Evolutionary conservation across 2,888 invertebrate species (phyloP).

Genomic region (Pollenia labialis): DNA sequence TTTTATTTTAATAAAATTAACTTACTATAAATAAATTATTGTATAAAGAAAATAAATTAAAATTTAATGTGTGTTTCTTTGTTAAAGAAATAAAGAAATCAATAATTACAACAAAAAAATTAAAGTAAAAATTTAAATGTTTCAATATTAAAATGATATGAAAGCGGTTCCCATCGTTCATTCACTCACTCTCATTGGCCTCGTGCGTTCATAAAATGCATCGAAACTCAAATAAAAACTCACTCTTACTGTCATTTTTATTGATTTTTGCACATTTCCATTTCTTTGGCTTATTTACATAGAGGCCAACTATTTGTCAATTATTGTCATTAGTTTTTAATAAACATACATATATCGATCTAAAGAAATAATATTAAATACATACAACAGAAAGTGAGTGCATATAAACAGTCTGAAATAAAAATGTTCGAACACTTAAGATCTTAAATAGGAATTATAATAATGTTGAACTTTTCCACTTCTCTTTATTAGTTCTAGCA

Average conservation of each 20-base stretch:
- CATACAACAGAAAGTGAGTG: slow-evolving; percentile 7
- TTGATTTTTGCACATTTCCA: slow-evolving; percentile 53
- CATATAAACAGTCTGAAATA: not conserved
- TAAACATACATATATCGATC: slow-evolving; percentile 32
- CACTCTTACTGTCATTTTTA: slow-evolving; percentile 55
- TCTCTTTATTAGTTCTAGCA: too few species aligned
- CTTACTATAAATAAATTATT: slow-evolving; percentile 8
- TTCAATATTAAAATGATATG: slow-evolving; percentile 60
- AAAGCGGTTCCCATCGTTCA: slow-evolving; percentile 43
- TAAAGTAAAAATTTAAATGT: slow-evolving; percentile 15
- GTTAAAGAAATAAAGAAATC: slow-evolving; percentile 20
- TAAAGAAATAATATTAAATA: slow-evolving; percentile 39
- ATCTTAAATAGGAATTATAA: not conserved
- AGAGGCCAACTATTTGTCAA: slow-evolving; percentile 45
- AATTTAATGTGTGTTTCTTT: not conserved
- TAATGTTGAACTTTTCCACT: too few species aligned
- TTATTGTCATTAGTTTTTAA: slow-evolving; percentile 59
- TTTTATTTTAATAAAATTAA: slow-evolving; percentile 15
- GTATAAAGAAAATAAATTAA: not conserved
- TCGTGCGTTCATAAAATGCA: not conserved
- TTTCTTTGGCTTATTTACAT: slow-evolving; percentile 17
- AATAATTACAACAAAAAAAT: slow-evolving; percentile 13
- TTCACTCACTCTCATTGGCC: slow-evolving; percentile 11
- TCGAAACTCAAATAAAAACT: slow-evolving; percentile 19
- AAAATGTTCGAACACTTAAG: not conserved